These are phyloP conservation scores for Lethocerus indicus DNA, from an alignment of 1,140 invertebrate species.

Conservation along the genomic window DNA sequence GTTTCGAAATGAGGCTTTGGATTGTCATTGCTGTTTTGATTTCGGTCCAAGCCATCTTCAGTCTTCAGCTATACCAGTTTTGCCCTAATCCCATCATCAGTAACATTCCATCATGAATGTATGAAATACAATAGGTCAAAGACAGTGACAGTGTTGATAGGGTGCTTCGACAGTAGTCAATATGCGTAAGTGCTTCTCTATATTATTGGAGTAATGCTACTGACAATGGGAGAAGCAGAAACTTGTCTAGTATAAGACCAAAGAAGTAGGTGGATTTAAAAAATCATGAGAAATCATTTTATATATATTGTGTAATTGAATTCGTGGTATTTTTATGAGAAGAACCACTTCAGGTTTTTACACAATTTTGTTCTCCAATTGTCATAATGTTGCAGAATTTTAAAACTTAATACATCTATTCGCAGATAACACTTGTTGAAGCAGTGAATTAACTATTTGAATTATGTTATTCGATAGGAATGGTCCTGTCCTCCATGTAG, in stretches of 20 bases:
- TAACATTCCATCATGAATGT: not conserved
- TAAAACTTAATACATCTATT: not conserved
- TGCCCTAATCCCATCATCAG: not conserved
- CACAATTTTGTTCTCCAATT: not conserved
- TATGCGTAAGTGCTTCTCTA: not conserved
- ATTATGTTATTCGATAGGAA: conserved; percentile 18
- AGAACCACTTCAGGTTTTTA: not conserved
- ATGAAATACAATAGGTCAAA: not conserved
- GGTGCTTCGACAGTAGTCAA: not conserved
- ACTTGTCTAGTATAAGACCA: too few species aligned
- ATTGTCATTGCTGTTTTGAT: not conserved
- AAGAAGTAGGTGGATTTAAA: too few species aligned
- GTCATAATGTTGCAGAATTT: not conserved
- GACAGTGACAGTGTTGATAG: not conserved
- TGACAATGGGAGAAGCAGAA: too few species aligned
- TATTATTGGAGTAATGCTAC: too few species aligned
- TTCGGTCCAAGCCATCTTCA: too few species aligned
- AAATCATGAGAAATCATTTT: too few species aligned
- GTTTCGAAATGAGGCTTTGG: not conserved
- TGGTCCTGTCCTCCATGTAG: conserved; percentile 31
- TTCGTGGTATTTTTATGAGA: not conserved
- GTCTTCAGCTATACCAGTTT: too few species aligned
- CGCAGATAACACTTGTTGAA: too few species aligned
- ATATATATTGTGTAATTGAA: too few species aligned
- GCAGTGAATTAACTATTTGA: conserved; percentile 1